Evolutionary conservation across 2,888 invertebrate genomes (phyloP).

Genomic region (Drosophila neotestacea): DNA sequence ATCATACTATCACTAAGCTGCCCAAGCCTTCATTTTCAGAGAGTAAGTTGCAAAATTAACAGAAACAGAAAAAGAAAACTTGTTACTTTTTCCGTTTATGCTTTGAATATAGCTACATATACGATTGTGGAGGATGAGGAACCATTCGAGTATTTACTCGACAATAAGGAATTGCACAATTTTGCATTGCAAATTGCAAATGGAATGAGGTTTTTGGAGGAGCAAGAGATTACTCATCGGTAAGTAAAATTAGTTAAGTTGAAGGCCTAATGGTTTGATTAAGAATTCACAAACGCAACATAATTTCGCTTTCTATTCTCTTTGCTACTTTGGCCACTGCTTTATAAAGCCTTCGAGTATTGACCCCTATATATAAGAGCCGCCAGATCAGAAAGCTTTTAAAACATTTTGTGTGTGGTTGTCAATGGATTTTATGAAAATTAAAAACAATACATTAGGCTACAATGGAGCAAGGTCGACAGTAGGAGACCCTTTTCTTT

Average conservation of each 20-base stretch:
- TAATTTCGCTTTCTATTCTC: no score
- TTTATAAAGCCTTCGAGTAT: no score
- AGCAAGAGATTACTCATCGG: slow-evolving; percentile 90
- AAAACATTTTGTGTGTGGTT: no score
- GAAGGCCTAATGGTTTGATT: no score
- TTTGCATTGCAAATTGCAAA: slow-evolving; percentile 92
- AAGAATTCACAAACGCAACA: no score
- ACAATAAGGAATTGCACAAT: slow-evolving; percentile 87
- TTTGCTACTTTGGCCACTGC: no score
- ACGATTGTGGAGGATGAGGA: slow-evolving; percentile 76
- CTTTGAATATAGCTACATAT: slow-evolving; percentile 74
- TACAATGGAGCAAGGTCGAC: no score
- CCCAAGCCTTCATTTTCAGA: slow-evolving; percentile 87
- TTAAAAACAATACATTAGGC: no score
- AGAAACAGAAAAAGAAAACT: not conserved
- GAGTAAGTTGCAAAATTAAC: slow-evolving; percentile 85
- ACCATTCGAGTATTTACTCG: slow-evolving; percentile 84
- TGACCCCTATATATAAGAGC: no score
- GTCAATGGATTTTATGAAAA: no score
- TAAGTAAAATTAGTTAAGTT: slow-evolving; percentile 68
- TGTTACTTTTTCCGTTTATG: not conserved
- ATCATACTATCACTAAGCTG: slow-evolving; percentile 13
- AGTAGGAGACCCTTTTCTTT: no score
- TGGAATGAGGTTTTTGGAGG: slow-evolving; percentile 92
- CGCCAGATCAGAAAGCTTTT: no score